Conservation (phyloP, 1,140 invertebrate species). For the Euborellia annulipes region DNA sequence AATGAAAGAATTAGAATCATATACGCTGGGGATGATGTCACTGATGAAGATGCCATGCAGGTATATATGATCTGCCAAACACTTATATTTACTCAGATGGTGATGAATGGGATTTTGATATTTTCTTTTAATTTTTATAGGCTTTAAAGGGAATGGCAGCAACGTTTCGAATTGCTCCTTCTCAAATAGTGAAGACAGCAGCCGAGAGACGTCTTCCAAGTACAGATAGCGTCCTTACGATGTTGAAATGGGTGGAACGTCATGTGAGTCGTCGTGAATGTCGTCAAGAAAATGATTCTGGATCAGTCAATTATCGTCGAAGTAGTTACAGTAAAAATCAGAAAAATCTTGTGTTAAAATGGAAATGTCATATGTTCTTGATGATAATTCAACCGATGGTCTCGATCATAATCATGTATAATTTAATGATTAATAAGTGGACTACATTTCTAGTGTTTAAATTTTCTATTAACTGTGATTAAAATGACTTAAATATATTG, state of each 20-base stretch:
- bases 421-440: too few relatives aligned
- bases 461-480: too few relatives aligned
- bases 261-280: conserved; percentile 62
- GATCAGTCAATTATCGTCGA: conserved; percentile 27
- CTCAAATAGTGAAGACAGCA: conserved; percentile 67
- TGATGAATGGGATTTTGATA: neutral
- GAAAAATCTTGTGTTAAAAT: too few relatives aligned
- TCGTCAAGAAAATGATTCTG: conserved; percentile 28
- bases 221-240: conserved; percentile 71
- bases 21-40: conserved; percentile 77
- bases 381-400: too few relatives aligned
- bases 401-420: too few relatives aligned
- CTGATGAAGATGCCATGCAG: conserved; percentile 83
- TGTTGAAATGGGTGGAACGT: conserved; percentile 78
- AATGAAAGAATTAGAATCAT: conserved; percentile 78
- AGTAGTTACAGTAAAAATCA: too few relatives aligned
- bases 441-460: too few relatives aligned
- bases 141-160: conserved; percentile 78
- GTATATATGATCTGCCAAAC: conserved; percentile 41
- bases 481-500: too few relatives aligned
- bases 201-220: conserved; percentile 71
- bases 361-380: too few relatives aligned
- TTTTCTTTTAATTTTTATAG: conserved; percentile 27
- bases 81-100: too few relatives aligned
- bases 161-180: conserved; percentile 73